A percentile compares a stretch with the other conserved stretches of the same genome.
phyloP scores from a whole-genome alignment of 2,113 vertebrate genomes.

The Helogale parvula region DNA sequence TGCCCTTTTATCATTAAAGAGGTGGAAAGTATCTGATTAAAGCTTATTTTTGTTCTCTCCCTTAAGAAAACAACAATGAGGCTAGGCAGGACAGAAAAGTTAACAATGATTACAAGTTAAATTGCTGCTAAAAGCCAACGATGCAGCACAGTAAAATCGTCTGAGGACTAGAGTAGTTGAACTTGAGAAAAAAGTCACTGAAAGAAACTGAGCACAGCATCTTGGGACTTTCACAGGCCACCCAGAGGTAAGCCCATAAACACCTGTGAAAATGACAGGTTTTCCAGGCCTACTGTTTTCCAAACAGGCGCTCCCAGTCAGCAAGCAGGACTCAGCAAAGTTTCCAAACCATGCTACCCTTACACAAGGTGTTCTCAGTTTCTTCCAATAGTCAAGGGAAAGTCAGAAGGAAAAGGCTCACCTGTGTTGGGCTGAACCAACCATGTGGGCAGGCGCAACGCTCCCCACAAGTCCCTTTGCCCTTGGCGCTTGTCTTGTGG shows the following conservation, averaged over 20 bases:
- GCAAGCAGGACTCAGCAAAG: constrained; percentile 60
- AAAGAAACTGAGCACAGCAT: constrained; percentile 30
- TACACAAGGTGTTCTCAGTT: constrained; percentile 62
- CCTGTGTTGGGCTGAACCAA: constrained; percentile 91
- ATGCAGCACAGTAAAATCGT: neutral
- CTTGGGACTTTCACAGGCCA: neutral
- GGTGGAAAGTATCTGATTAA: neutral
- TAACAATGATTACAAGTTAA: neutral
- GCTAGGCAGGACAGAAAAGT: constrained; percentile 3
- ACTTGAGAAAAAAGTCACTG: constrained; percentile 42
- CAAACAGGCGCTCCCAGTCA: constrained; percentile 9
- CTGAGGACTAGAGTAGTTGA: constrained; percentile 12
- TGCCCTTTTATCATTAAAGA: constrained; percentile 38
- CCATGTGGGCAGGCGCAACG: constrained; percentile 88
- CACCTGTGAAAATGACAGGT: neutral
- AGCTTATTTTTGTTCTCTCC: constrained; percentile 1
- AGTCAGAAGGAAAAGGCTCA: constrained; percentile 84
- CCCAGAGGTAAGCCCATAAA: constrained; percentile 36
- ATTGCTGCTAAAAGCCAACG: neutral
- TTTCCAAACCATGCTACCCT: constrained; percentile 66
- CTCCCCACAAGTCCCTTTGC: constrained; percentile 87
- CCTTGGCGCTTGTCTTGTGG: constrained; percentile 76
- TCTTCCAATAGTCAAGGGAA: constrained; percentile 46
- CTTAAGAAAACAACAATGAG: neutral
- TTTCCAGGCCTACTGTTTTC: neutral